phyloP scores from a whole-genome alignment of 2,888 invertebrate species.

The Cephus rjabovi region DNA sequence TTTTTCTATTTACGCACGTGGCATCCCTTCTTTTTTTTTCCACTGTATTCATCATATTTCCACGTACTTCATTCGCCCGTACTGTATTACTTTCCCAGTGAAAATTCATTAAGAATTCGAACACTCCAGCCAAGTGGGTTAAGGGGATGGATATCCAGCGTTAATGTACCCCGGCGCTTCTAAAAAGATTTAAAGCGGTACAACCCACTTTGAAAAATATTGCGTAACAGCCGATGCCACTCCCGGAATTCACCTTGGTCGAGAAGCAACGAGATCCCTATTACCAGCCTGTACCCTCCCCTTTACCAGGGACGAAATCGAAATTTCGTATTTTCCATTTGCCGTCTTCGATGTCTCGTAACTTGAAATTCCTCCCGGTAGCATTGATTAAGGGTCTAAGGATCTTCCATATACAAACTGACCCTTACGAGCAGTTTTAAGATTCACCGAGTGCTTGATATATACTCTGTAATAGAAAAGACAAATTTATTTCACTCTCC shows the following conservation, averaged over 20 bases:
- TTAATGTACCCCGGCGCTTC: neutral
- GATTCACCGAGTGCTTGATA: neutral
- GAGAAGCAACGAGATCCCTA: neutral
- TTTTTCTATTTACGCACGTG: neutral
- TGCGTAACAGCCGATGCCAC: neutral
- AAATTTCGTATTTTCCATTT: neutral
- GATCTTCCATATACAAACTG: neutral
- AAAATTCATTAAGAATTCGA: neutral
- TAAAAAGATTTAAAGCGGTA: neutral
- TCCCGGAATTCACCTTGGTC: neutral
- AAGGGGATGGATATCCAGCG: neutral
- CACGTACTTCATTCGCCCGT: neutral
- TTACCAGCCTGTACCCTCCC: neutral
- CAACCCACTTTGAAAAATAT: neutral
- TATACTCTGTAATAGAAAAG: neutral
- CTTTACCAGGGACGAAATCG: neutral
- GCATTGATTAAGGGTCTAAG: neutral
- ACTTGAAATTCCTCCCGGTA: neutral
- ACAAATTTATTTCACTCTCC: neutral
- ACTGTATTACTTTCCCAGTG: neutral
- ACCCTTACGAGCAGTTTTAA: neutral
- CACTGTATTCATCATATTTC: neutral
- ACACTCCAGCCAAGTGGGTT: neutral
- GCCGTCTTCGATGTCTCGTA: neutral
- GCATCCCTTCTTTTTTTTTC: neutral